Evolutionary conservation across 2,797 vertebrate species (phyloP).

Genomic region (Rhodeus uyekii): DNA sequence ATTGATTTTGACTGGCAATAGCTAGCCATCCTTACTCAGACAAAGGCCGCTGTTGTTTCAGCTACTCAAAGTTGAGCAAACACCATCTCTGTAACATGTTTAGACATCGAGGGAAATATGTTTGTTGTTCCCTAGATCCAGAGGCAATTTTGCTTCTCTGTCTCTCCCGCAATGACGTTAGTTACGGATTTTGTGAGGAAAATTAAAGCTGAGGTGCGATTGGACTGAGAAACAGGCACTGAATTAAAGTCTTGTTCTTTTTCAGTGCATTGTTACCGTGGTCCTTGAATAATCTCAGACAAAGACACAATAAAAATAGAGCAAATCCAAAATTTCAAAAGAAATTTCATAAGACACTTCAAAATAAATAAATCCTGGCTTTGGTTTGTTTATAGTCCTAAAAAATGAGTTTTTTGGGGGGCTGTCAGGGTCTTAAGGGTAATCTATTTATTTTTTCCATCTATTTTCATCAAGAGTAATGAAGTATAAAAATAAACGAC

Average conservation of each 20-base stretch:
- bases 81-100: conserved; percentile 21
- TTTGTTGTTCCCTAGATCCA: conserved; percentile 45
- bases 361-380: not conserved
- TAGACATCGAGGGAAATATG: conserved; percentile 43
- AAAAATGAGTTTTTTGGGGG: not conserved
- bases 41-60: not conserved
- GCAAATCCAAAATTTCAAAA: not conserved
- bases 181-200: conserved; percentile 40
- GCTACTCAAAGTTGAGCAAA: conserved; percentile 29
- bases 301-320: not conserved
- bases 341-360: not conserved
- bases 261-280: conserved; percentile 19
- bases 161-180: conserved; percentile 31
- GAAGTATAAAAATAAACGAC: no score
- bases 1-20: not conserved
- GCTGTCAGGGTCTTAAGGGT: not conserved
- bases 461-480: conserved; percentile 2
- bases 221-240: conserved; percentile 14
- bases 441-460: conserved; percentile 24
- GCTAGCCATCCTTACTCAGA: not conserved
- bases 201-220: conserved; percentile 37
- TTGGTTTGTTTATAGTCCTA: not conserved
- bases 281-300: conserved; percentile 30
- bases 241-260: conserved; percentile 25
- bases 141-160: conserved; percentile 36